Evolutionary conservation across 2,888 invertebrate species (phyloP).

Genomic region (Noctua fimbriata): DNA sequence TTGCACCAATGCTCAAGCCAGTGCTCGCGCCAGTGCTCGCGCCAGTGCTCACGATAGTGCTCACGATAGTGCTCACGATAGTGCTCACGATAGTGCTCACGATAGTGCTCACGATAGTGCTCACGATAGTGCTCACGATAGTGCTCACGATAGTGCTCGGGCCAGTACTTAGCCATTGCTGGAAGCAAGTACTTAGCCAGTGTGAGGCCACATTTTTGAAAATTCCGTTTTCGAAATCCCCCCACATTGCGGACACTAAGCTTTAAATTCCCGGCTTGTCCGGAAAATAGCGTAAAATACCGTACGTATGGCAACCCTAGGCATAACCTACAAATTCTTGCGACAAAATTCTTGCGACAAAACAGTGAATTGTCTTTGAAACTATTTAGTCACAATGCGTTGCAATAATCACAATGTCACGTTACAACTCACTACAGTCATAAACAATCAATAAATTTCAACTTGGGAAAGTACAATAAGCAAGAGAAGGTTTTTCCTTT

Average conservation of each 20-base stretch:
- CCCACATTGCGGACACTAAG: too few species aligned
- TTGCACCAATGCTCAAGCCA: too few species aligned
- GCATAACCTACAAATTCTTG: not conserved
- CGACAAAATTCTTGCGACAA: not conserved
- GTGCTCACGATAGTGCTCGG: not conserved
- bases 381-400: not conserved
- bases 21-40: too few species aligned
- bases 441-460: slow-evolving; percentile 1
- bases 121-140: too few species aligned
- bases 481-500: not conserved
- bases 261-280: not conserved
- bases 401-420: not conserved
- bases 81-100: too few species aligned
- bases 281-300: not conserved
- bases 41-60: not conserved
- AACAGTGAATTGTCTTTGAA: not conserved
- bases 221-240: not conserved
- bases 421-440: not conserved
- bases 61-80: too few species aligned
- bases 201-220: not conserved
- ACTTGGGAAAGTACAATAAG: not conserved
- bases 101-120: too few species aligned
- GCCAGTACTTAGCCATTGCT: too few species aligned
- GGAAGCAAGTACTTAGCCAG: not conserved
- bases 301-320: not conserved